Evolutionary conservation across 2,888 invertebrate genomes (phyloP).

Genomic region (Caenorhabditis macrosperma): DNA sequence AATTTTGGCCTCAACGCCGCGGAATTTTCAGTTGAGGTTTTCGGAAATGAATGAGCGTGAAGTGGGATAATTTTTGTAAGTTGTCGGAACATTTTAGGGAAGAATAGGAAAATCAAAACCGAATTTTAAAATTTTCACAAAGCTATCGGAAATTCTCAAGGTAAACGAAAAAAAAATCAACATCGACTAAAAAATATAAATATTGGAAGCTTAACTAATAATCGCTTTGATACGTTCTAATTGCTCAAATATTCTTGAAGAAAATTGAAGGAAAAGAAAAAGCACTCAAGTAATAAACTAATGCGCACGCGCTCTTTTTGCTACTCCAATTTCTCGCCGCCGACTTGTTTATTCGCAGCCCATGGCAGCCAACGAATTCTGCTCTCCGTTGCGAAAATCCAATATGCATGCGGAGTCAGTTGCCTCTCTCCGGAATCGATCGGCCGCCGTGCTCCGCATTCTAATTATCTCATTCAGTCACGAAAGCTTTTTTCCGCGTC

Average conservation of each 20-base stretch:
- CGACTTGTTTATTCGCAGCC: not conserved
- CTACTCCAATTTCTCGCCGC: not conserved
- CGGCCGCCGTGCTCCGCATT: constrained; percentile 35
- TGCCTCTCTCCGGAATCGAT: constrained; percentile 24
- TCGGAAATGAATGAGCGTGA: not conserved
- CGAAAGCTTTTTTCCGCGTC: not conserved
- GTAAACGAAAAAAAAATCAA: too few species aligned
- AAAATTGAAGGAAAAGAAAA: not conserved
- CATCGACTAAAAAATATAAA: too few species aligned
- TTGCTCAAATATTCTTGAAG: too few species aligned
- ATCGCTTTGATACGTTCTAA: too few species aligned
- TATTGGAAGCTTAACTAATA: too few species aligned
- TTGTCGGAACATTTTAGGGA: too few species aligned
- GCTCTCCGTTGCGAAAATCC: constrained; percentile 15
- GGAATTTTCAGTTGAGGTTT: not conserved
- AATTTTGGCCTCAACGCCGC: not conserved
- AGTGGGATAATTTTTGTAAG: too few species aligned
- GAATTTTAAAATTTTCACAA: too few species aligned
- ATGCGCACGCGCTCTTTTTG: not conserved
- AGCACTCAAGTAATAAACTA: not conserved
- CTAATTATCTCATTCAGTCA: constrained; percentile 28
- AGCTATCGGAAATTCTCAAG: too few species aligned
- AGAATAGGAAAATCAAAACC: too few species aligned
- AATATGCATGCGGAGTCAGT: constrained; percentile 27
- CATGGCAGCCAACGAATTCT: not conserved